A percentile compares a stretch with the other conserved stretches of the same genome.
Evolutionary conservation across 2,797 vertebrate genomes (phyloP).

Genomic region (Acrossocheilus wenchowensis): DNA sequence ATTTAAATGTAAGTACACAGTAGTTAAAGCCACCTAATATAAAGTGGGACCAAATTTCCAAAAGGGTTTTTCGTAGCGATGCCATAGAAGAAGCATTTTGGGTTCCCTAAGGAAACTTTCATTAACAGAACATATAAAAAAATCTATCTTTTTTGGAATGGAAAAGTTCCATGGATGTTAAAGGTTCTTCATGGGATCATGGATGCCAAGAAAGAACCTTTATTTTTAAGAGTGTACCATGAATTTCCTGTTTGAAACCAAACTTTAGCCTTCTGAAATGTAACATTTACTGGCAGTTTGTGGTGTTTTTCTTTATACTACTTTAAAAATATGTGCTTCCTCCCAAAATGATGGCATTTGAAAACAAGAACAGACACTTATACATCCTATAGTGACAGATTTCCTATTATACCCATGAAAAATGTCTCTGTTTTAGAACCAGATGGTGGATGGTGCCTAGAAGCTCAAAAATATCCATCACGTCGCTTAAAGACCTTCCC

Average conservation of each 20-base stretch:
- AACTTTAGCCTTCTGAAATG: not conserved
- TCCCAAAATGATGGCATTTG: not conserved
- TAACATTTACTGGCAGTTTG: constrained; percentile 9
- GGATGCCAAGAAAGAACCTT: not conserved
- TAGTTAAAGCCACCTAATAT: too few relatives aligned
- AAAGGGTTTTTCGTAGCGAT: not conserved
- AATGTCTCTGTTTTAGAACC: constrained; percentile 67
- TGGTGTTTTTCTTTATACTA: not conserved
- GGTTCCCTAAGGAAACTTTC: not conserved
- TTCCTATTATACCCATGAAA: constrained; percentile 36
- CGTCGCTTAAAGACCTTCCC: constrained; percentile 79
- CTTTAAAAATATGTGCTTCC: not conserved
- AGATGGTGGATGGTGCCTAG: constrained; percentile 77
- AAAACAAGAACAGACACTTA: constrained; percentile 30
- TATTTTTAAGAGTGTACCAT: not conserved
- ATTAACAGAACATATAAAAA: not conserved
- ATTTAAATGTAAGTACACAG: too few relatives aligned
- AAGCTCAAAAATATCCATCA: constrained; percentile 79
- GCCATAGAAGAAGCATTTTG: not conserved
- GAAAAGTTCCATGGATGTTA: not conserved
- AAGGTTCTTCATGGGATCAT: not conserved
- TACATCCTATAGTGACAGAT: constrained; percentile 18
- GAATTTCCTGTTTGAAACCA: not conserved
- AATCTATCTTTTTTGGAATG: not conserved
- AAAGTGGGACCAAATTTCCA: not conserved